Conservation (phyloP, 53 echinoderm and acorn worm genomes). For the Astropecten irregularis region DNA sequence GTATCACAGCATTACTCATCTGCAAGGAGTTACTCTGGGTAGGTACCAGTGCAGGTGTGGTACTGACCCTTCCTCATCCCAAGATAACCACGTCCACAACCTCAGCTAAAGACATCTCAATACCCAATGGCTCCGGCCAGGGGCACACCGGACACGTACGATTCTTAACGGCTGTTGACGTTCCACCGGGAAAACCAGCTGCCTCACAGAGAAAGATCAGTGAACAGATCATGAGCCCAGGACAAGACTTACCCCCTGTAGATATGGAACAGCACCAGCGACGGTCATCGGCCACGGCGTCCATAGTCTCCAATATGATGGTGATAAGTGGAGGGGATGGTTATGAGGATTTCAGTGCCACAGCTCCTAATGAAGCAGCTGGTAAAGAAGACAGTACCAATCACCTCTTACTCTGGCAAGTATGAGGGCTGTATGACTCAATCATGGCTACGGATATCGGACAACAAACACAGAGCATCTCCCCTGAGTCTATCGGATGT, state of each 20-base stretch:
- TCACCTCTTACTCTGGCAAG: constrained; percentile 94
- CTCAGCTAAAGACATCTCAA: constrained; percentile 64
- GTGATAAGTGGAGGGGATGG: constrained; percentile 99
- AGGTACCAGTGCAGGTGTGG: constrained; percentile 98
- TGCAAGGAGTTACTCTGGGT: constrained; percentile 97
- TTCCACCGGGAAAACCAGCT: constrained; percentile 63
- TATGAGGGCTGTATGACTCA: constrained; percentile 34
- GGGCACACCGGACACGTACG: constrained; percentile 99
- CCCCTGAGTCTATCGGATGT: no score
- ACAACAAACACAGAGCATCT: no score
- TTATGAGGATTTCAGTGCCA: constrained; percentile 95
- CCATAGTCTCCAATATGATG: constrained; percentile 78
- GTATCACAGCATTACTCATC: constrained; percentile 94
- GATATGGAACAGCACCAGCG: constrained; percentile 43
- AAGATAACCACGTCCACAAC: constrained; percentile 81
- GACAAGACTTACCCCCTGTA: constrained; percentile 29
- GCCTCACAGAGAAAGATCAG: constrained; percentile 65
- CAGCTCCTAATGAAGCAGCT: constrained; percentile 88
- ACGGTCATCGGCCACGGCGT: constrained; percentile 65
- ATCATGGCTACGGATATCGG: not conserved
- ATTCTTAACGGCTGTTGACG: constrained; percentile 88
- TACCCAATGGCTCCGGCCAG: constrained; percentile 90
- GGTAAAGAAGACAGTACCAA: constrained; percentile 98
- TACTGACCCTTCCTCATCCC: constrained; percentile 92
- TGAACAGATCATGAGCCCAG: constrained; percentile 36